Evolutionary conservation across 1,140 invertebrate genomes (phyloP), one percentile per base, ranked within the genome.

Genomic region (Drosophila pallidifrons): DNA sequence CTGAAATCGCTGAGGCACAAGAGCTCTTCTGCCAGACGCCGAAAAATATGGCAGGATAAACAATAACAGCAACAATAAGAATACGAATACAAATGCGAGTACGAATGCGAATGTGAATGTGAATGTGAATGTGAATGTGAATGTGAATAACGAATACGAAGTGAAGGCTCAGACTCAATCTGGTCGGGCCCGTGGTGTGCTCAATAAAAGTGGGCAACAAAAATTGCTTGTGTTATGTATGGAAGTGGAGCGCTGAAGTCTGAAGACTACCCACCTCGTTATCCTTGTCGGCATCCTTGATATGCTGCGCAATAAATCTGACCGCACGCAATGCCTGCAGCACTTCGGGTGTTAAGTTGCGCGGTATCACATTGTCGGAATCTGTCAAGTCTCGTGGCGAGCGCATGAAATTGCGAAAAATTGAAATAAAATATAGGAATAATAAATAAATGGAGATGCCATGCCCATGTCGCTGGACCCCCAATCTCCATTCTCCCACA

Each of bases 241-340:
- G 8, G 52, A 51, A 60, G 58, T 16, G 25, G 35, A 43, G 54
- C 43, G 28, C 16, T 25, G 20, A 25, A 25, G 45, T 75, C 54
- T 57, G 10, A 30, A 38, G 35, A 11, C 35, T 41, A 86, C 93
- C 93, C 94, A 98, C 98, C 95, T 98, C 97, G 90, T 97, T 97
- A 93, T 98, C 97, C 93, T 97, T 97, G 92, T 99, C 98, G 49
- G 97, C 97, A 92, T 98, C 96, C 93, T 98, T 98, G 81, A 99
- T 98, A 93, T 99, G 98, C 93, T 99, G 98, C 16, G 98, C 98
- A 91, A 99, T 99, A 93, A 98, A 99, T 77, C 97, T 94, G 20
- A 99, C 98, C 72, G 98, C 98, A 93, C 99, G 96, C 45, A 99
- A 94, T 41, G 98, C 98, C 54, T 97, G 96, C 69, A 98, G 94